Evolutionary conservation across 1,140 invertebrate genomes (phyloP), one percentile per base, ranked within the genome.

Genomic region (Halesus radiatus): DNA sequence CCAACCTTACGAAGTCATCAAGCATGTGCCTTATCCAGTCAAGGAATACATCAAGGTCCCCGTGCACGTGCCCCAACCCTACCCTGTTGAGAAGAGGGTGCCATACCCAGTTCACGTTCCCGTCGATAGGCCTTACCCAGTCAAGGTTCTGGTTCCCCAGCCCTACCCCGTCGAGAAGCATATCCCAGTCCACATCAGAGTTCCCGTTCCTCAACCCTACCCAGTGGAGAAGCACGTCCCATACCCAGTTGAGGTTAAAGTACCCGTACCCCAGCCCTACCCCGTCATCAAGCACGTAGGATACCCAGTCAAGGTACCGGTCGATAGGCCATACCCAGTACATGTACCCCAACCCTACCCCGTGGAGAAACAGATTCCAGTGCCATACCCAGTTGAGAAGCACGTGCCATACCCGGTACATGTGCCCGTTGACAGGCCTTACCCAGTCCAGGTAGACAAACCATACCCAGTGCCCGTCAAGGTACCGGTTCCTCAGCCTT

Each of bases 141-240:
- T 93, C 77, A 92, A 92, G 84, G 92, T 94, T 3, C 90, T 92
- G 66, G 89, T 93, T 16, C 93, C 93, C 10, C 90, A 92, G 81
- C 93, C 93, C n/a, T 93, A 92, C 86, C 91, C 92, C 50, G 93
- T 94, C 29, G 92, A 93, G 84, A 93, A 93, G 83, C 91, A 91
- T 81, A 86, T 93, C 2, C 92, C 91, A 23, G 91, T 92, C 79
- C 92, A 92, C 26, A 91, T 93, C 20, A 92, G 93, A 86, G 92
- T 93, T 6, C 89, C 87, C 85, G 92, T 94, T 15, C 91, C 93
- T 75, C 91, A 94, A 84, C 93, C 93, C 73, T 94, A 94, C 85
- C 91, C 91, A 78, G 91, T 92, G 32, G 90, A 91, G 80, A 92
- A 91, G 83, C 85, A 90, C 60, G 82, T 92, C 13, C 90, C 85